These are phyloP conservation scores for Zaprionus davidi DNA, from an alignment of 1,140 invertebrate species.

Conservation along the genomic window DNA sequence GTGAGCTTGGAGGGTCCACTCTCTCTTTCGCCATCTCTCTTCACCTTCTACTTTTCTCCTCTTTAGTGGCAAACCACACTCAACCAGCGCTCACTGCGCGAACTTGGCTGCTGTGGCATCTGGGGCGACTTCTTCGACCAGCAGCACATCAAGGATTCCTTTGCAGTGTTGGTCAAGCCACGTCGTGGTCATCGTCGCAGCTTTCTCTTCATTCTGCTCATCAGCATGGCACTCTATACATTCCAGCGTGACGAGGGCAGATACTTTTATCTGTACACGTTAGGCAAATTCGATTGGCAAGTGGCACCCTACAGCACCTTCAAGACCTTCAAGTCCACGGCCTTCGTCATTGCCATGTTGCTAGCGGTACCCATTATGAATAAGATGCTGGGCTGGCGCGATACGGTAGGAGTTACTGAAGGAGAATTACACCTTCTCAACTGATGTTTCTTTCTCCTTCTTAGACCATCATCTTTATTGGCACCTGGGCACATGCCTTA, in stretches of 20 bases:
- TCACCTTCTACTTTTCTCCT: slow-evolving; percentile 57
- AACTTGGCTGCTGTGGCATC: slow-evolving; percentile 86
- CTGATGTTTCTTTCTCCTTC: neutral
- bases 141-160: slow-evolving; percentile 87
- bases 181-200: slow-evolving; percentile 85
- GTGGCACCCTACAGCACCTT: slow-evolving; percentile 88
- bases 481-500: slow-evolving; percentile 87
- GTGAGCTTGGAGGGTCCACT: slow-evolving; percentile 37
- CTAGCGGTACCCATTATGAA: slow-evolving; percentile 89
- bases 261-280: slow-evolving; percentile 89
- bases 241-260: slow-evolving; percentile 91
- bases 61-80: slow-evolving; percentile 87
- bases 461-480: slow-evolving; percentile 88
- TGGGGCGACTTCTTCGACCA: slow-evolving; percentile 89
- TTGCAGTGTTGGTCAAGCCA: slow-evolving; percentile 86
- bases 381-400: slow-evolving; percentile 87
- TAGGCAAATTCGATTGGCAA: slow-evolving; percentile 88
- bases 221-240: slow-evolving; percentile 90
- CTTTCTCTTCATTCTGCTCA: slow-evolving; percentile 88
- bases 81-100: slow-evolving; percentile 86
- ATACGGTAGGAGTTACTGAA: slow-evolving; percentile 85
- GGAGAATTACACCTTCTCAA: neutral
- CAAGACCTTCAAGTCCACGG: slow-evolving; percentile 88
- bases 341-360: slow-evolving; percentile 88
- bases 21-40: neutral